Evolutionary conservation across 2,113 vertebrate species (phyloP), one percentile per base, ranked within the genome.

Genomic region (Heterocephalus glaber): DNA sequence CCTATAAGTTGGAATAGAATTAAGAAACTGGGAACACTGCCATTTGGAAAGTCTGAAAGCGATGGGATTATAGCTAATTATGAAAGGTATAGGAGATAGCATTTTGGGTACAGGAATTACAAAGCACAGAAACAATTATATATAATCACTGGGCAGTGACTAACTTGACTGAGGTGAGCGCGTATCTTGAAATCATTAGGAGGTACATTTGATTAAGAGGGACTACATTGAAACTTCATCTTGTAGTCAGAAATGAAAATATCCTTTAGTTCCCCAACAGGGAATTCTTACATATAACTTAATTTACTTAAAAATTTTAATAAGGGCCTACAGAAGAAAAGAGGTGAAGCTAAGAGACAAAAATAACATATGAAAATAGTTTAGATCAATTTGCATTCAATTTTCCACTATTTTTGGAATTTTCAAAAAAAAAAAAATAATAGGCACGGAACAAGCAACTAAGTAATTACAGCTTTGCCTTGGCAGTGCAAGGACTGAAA

Each of bases 41-140:
- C 77, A 77, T 61, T 60, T 70, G 41, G 61, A 35, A 95, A 95
- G 52, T 83, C 72, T 66, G 54, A 79, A 95, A 83, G 49, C 41
- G 38, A 72, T 7, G 26, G 49, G 58, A 38, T 56, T 61, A 28
- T 28, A 41, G 44, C 26, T 80, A 65, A 47, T 76, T 90, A 44
- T 17, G 41, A 77, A 82, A 30, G 35, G 13, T n/a, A 24, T 26
- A 54, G n/a, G 79, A 76, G 7, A 38, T 56, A 44, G 13, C 30
- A 84, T 79, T 94, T 63, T 30, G 52, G 65, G n/a, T 35, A 58
- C n/a, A 80, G 58, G 47, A 74, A 72, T 10, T 7, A 54, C 35
- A 87, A 35, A 79, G 28, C 14, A 52, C 6, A 65, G 30, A 66
- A 95, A 49, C 44, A 38, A 83, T n/a, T 33, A 17, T 17, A 41